These are phyloP conservation scores for Huso huso DNA, from an alignment of 2,797 vertebrate genomes.

Conservation along the genomic window DNA sequence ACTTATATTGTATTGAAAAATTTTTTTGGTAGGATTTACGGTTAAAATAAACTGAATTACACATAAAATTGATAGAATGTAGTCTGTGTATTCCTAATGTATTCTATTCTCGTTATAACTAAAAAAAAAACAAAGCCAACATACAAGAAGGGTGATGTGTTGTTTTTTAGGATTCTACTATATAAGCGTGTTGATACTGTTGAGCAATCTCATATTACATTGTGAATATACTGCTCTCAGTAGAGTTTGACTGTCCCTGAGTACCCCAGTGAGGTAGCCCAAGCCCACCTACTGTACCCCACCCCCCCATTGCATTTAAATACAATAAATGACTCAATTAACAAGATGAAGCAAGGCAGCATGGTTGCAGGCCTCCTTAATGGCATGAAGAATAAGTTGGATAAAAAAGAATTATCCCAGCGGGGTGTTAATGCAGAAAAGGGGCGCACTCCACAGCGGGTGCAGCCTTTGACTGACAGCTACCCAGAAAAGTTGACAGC, in stretches of 20 bases:
- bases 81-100: too few species aligned
- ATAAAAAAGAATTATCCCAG: slow-evolving; percentile 75
- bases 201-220: too few species aligned
- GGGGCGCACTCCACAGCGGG: slow-evolving; percentile 58
- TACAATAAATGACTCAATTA: slow-evolving; percentile 83
- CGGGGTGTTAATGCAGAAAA: slow-evolving; percentile 65
- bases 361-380: slow-evolving; percentile 62
- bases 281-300: neutral
- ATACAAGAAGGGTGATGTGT: too few species aligned
- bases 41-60: too few species aligned
- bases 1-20: slow-evolving; percentile 28
- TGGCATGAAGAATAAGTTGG: slow-evolving; percentile 48
- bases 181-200: too few species aligned
- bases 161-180: too few species aligned
- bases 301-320: slow-evolving; percentile 39
- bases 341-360: slow-evolving; percentile 68
- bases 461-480: slow-evolving; percentile 57
- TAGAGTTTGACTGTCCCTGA: neutral
- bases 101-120: too few species aligned
- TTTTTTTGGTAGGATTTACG: slow-evolving; percentile 30
- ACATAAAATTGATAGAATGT: too few species aligned
- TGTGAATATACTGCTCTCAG: neutral
- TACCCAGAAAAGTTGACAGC: slow-evolving; percentile 61
- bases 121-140: too few species aligned
- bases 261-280: neutral